Conservation (phyloP, 1,140 invertebrate species). For the Meloidogyne chitwoodi region DNA sequence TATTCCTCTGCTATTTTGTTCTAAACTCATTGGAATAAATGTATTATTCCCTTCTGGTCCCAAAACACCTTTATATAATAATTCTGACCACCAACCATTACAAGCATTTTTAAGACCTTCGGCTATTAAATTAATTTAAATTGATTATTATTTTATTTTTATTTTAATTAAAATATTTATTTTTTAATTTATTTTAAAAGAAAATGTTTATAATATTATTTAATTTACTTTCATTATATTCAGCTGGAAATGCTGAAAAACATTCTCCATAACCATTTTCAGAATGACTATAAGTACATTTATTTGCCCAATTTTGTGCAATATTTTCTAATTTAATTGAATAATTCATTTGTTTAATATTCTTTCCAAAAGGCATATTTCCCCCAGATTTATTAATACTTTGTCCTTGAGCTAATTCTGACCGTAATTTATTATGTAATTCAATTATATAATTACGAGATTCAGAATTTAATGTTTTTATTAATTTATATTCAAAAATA, state of each 20-base stretch:
- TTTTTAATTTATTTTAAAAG: too few relatives aligned
- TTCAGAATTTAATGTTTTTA: too few relatives aligned
- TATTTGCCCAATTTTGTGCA: conserved; percentile 3
- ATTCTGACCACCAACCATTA: conserved; percentile 9
- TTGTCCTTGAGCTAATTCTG: neutral
- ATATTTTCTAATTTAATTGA: neutral
- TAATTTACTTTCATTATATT: too few relatives aligned
- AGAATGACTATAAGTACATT: neutral
- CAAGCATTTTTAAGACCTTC: neutral
- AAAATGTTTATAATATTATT: too few relatives aligned
- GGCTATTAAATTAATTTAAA: too few relatives aligned
- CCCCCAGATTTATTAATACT: neutral
- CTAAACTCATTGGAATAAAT: neutral
- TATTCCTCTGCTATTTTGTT: neutral
- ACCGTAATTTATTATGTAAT: neutral
- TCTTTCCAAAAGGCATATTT: neutral
- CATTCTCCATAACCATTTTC: neutral
- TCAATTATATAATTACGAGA: too few relatives aligned
- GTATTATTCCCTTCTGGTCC: neutral
- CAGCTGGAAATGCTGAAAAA: neutral
- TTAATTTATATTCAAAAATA: too few relatives aligned
- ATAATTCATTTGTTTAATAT: neutral
- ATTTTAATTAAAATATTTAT: too few relatives aligned
- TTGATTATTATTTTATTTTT: too few relatives aligned
- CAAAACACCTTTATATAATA: neutral